A percentile compares a stretch with the other conserved stretches of the same genome.
These are phyloP conservation scores for Apamea sordens DNA, from an alignment of 2,888 invertebrate genomes.

Conservation along the genomic window DNA sequence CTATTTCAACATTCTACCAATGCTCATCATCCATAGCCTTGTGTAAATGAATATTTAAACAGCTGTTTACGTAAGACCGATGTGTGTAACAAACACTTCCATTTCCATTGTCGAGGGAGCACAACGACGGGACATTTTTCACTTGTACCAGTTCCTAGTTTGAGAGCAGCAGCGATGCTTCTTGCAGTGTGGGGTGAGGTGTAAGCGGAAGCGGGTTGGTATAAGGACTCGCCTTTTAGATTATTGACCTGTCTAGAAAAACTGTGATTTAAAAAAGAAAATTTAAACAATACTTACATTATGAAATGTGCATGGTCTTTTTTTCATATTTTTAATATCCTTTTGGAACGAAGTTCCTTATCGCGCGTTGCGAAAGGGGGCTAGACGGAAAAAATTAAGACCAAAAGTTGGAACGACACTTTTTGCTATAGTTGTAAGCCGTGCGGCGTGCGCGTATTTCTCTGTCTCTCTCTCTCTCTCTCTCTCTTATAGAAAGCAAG, in stretches of 20 bases:
- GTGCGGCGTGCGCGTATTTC: no score
- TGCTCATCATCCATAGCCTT: constrained; percentile 33
- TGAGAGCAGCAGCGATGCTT: constrained; percentile 74
- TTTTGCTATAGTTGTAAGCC: no score
- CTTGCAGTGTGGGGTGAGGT: constrained; percentile 58
- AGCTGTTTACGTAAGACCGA: constrained; percentile 64
- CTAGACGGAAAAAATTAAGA: no score
- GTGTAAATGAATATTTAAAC: constrained; percentile 61
- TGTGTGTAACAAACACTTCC: constrained; percentile 67
- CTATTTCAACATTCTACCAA: constrained; percentile 14
- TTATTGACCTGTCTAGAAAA: not conserved
- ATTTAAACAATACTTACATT: not conserved
- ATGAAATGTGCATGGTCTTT: not conserved
- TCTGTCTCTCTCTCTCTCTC: no score
- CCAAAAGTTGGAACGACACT: no score
- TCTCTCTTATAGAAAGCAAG: no score
- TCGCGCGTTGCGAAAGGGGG: no score
- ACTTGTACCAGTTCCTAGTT: constrained; percentile 75
- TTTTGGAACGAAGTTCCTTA: no score
- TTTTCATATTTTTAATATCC: no score
- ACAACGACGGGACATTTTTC: constrained; percentile 78
- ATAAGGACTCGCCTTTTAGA: not conserved
- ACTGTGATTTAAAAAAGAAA: not conserved
- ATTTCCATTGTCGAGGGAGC: constrained; percentile 71
- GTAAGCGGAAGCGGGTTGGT: not conserved